These are phyloP conservation scores for Epiblema foenella DNA, from an alignment of 2,888 invertebrate genomes.

Conservation along the genomic window DNA sequence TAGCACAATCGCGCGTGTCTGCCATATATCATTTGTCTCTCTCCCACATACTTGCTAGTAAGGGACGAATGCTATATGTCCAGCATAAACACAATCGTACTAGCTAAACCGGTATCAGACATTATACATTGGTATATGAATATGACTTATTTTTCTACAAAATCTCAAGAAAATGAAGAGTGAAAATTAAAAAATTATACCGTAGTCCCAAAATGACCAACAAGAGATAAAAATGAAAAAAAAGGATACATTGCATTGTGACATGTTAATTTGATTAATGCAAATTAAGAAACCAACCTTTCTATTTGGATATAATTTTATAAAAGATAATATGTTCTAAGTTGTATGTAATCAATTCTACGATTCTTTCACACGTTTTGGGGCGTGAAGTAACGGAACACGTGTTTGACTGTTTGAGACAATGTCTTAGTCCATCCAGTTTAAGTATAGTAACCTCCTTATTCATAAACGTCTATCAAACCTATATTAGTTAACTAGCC, in stretches of 20 bases:
- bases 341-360: slow-evolving; percentile 34
- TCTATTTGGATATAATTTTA: slow-evolving; percentile 29
- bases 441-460: too few species aligned
- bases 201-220: not conserved
- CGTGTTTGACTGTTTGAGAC: not conserved
- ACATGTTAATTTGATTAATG: not conserved
- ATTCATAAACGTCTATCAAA: too few species aligned
- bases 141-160: too few species aligned
- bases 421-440: not conserved
- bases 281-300: not conserved
- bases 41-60: too few species aligned
- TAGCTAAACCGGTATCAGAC: too few species aligned
- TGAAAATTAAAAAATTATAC: not conserved
- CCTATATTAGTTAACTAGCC: too few species aligned
- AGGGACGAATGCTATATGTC: too few species aligned
- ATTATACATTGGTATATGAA: too few species aligned
- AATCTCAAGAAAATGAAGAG: not conserved
- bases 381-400: slow-evolving; percentile 13
- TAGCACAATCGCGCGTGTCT: not conserved
- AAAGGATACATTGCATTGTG: not conserved
- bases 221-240: not conserved
- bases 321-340: slow-evolving; percentile 26
- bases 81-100: too few species aligned
- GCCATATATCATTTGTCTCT: too few species aligned
- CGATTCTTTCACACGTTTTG: not conserved